These are phyloP conservation scores for Melieria omissa DNA, from an alignment of 2,888 invertebrate genomes.

Conservation along the genomic window DNA sequence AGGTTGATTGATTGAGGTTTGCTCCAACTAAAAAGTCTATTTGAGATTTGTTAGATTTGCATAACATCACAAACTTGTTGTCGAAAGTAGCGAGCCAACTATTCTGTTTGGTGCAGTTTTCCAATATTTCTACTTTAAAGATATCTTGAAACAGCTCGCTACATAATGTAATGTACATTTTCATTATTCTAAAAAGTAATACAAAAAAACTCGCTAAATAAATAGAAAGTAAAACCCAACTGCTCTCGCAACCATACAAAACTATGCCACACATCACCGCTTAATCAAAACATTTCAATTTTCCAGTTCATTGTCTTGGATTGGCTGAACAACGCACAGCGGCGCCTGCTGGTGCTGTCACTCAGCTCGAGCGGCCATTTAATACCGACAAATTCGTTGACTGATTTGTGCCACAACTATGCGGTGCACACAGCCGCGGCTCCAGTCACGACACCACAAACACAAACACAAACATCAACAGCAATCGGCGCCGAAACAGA, in stretches of 20 bases:
- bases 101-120: too few species aligned
- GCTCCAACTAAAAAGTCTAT: too few species aligned
- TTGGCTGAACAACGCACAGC: conserved; percentile 64
- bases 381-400: conserved; percentile 64
- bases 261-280: neutral
- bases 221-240: neutral
- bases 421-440: conserved; percentile 37
- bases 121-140: too few species aligned
- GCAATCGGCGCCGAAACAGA: conserved; percentile 10
- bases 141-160: too few species aligned
- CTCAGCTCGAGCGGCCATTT: conserved; percentile 68
- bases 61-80: too few species aligned
- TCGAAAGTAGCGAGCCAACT: too few species aligned
- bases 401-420: conserved; percentile 63
- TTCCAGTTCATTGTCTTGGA: conserved; percentile 65
- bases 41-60: too few species aligned
- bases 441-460: conserved; percentile 20
- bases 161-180: too few species aligned
- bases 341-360: conserved; percentile 65
- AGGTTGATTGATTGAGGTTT: too few species aligned
- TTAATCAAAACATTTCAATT: conserved; percentile 38
- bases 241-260: neutral
- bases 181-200: neutral
- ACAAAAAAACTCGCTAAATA: neutral
- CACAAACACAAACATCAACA: conserved; percentile 29